These are phyloP conservation scores for Labeo calbasu DNA, from an alignment of 2,797 vertebrate species.

Conservation along the genomic window DNA sequence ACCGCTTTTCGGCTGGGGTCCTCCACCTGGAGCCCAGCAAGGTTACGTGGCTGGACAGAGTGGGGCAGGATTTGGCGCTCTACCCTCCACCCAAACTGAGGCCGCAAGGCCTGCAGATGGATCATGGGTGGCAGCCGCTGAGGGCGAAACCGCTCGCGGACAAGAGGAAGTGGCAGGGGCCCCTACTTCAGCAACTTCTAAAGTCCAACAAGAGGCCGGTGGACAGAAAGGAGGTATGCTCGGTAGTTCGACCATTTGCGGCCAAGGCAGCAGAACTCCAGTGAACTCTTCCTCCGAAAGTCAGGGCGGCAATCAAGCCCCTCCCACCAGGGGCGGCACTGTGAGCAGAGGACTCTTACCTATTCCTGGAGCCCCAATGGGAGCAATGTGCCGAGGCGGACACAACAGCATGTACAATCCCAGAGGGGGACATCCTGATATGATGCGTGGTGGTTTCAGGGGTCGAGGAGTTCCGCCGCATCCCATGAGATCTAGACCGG, in stretches of 20 bases:
- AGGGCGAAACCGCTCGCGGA: conserved; percentile 63
- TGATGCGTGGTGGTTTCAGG: conserved; percentile 70
- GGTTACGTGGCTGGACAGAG: conserved; percentile 63
- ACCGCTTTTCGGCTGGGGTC: conserved; percentile 51
- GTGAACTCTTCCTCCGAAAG: conserved; percentile 68
- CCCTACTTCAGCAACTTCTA: conserved; percentile 59
- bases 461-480: conserved; percentile 72
- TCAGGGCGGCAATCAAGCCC: conserved; percentile 61
- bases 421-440: conserved; percentile 70
- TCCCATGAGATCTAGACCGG: conserved; percentile 74
- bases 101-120: conserved; percentile 61
- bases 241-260: conserved; percentile 63
- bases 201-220: conserved; percentile 54
- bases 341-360: conserved; percentile 73
- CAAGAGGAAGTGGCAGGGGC: conserved; percentile 53
- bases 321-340: conserved; percentile 69
- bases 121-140: conserved; percentile 63
- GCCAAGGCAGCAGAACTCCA: conserved; percentile 74
- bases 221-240: conserved; percentile 55
- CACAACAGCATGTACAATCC: conserved; percentile 68
- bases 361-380: conserved; percentile 57
- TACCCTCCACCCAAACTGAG: conserved; percentile 35
- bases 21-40: conserved; percentile 61
- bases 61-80: conserved; percentile 37
- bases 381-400: conserved; percentile 34